Base-by-base conservation (phyloP, 2,888 invertebrate species). In the Drosophila antonietae region DNA sequence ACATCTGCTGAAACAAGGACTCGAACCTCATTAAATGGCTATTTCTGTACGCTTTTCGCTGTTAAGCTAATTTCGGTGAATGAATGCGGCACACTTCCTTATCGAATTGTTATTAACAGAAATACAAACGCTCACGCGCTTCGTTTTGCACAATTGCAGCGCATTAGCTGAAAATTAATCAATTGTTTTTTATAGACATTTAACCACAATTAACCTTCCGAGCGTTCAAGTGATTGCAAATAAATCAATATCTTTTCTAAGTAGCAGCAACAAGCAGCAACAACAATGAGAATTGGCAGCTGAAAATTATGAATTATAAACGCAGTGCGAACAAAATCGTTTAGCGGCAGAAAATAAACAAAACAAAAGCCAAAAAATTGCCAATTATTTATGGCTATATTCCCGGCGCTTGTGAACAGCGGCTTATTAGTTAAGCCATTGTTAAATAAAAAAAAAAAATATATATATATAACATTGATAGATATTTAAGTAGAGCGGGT, bases 141-240 rank as follows among this genome's bases (percentile, higher is more conserved):
- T 53, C 33, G 44, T 62, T 47, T 28, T 68, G 3, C 18, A 23
- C 64, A 57, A 52, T 63, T 31, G 61, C 33, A 55, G 63, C 68
- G 70, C 68, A 75, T 80, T 80, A 75, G 65, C 66, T 60, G 53
- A 70, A 83, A 81, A 86, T 81, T 86, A 88, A 88, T 88, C 83
- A 86, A 81, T 69, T 70, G 74, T 73, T 73, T 28, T 77, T 76
- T 83, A 73, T 80, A 73, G 84, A 82, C 70, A 73, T 68, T 86
- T 75, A 86, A 81, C 81, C 83, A 78, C 78, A 68, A 80, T 88
- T 86, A 86, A 88, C 87, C 87, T 86, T 86, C 84, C 74, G 66
- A 65, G 76, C 89, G 78, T 81, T 75, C 73, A 86, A 83, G 78
- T 74, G 84, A 68, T 72, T 70, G 78, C 80, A 75, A 80, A 88